Percentiles rank a stretch among this genome's conserved stretches.
phyloP scores from a whole-genome alignment of 1,140 invertebrate genomes.

The Euwallacea similis region DNA sequence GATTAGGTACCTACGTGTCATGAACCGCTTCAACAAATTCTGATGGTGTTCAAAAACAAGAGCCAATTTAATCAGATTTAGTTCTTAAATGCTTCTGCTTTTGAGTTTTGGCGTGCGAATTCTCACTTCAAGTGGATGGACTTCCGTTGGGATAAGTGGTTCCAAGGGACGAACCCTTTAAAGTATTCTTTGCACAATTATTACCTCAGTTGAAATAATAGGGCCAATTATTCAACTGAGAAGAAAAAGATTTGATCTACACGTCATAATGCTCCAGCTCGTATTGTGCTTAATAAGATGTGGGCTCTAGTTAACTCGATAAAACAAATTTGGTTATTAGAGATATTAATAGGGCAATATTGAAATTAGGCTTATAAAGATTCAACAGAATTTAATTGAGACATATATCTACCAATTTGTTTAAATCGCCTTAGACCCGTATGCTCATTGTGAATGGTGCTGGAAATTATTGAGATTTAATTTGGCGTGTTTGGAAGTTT shows the following conservation, averaged over 20 bases:
- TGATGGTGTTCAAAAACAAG: too few species aligned
- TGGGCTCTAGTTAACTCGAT: slow-evolving; percentile 24
- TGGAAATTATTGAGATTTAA: too few species aligned
- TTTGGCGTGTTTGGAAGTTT: too few species aligned
- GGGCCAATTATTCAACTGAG: too few species aligned
- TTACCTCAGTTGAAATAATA: too few species aligned
- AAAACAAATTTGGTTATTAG: slow-evolving; percentile 26
- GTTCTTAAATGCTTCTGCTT: not conserved
- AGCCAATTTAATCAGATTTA: too few species aligned
- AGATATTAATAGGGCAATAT: slow-evolving; percentile 24
- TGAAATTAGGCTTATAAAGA: slow-evolving; percentile 29
- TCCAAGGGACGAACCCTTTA: too few species aligned
- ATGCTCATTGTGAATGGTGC: not conserved
- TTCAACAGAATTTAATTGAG: slow-evolving; percentile 30
- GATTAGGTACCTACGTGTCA: too few species aligned
- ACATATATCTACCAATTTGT: slow-evolving; percentile 33
- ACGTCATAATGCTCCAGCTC: not conserved
- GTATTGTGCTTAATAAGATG: slow-evolving; percentile 19
- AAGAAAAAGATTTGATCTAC: too few species aligned
- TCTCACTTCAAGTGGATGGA: not conserved
- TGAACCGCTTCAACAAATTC: too few species aligned
- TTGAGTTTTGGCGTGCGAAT: slow-evolving; percentile 2
- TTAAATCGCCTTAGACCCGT: slow-evolving; percentile 13
- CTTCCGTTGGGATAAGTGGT: not conserved
- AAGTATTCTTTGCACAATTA: too few species aligned